phyloP scores from a whole-genome alignment of 1,140 invertebrate species.

The Drosophila jambulina region DNA sequence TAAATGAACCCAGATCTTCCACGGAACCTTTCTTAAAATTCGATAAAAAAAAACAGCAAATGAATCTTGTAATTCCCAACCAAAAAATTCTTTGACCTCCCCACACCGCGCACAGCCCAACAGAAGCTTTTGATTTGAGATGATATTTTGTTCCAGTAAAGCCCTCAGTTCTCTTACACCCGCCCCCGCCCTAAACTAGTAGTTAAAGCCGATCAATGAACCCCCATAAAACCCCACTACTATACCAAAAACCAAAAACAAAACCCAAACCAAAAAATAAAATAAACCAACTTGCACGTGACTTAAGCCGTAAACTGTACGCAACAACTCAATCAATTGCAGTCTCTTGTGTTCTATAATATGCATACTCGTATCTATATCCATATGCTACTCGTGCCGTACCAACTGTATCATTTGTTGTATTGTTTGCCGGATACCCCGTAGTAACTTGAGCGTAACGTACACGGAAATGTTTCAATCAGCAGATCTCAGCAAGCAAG shows the following conservation, averaged over 20 bases:
- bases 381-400: constrained; percentile 56
- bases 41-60: constrained; percentile 19
- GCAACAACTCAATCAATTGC: constrained; percentile 59
- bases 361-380: constrained; percentile 54
- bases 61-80: constrained; percentile 23
- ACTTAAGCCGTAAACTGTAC: constrained; percentile 57
- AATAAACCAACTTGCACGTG: constrained; percentile 68
- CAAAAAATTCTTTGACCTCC: constrained; percentile 26
- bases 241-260: constrained; percentile 23
- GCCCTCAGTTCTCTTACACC: constrained; percentile 25
- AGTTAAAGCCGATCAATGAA: constrained; percentile 27
- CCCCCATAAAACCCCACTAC: constrained; percentile 13
- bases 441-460: constrained; percentile 53
- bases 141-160: constrained; percentile 24
- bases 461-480: constrained; percentile 64
- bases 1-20: constrained; percentile 1
- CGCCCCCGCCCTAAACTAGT: constrained; percentile 25
- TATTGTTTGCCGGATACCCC: constrained; percentile 54
- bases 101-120: constrained; percentile 38
- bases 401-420: constrained; percentile 61
- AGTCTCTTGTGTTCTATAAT: constrained; percentile 58
- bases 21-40: constrained; percentile 17
- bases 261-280: constrained; percentile 4
- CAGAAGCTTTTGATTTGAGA: constrained; percentile 32
- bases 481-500: constrained; percentile 48